A percentile compares a stretch with the other conserved stretches of the same genome.
Conservation (phyloP, 2,113 vertebrate species). For the Natator depressus region DNA sequence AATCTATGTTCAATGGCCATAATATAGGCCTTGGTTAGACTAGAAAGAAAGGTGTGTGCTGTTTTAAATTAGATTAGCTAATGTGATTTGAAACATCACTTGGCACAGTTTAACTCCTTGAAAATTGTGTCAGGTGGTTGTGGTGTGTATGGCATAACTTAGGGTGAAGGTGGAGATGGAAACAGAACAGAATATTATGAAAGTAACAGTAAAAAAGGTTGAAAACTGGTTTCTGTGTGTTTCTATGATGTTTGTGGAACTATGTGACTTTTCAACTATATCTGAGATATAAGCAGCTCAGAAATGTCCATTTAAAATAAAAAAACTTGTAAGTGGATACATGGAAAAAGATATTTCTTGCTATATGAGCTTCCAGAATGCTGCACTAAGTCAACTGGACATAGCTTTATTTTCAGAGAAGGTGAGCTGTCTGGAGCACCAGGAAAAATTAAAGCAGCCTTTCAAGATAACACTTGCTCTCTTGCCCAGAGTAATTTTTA, state of each 20-base stretch:
- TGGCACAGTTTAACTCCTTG: neutral
- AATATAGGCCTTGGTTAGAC: rapidly evolving
- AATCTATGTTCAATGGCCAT: rapidly evolving
- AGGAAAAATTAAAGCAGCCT: neutral
- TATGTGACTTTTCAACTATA: neutral
- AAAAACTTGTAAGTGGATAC: neutral
- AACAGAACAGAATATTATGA: neutral
- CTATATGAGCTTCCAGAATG: neutral
- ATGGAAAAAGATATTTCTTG: neutral
- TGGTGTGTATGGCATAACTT: neutral
- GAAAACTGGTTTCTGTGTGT: neutral
- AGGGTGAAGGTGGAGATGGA: neutral
- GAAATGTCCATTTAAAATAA: neutral
- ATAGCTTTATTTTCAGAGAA: neutral
- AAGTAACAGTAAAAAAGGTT: neutral
- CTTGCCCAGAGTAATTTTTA: neutral
- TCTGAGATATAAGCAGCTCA: neutral
- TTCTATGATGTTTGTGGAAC: neutral
- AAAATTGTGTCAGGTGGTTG: neutral
- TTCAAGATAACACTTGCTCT: neutral
- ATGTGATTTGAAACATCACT: neutral
- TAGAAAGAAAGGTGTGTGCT: rapidly evolving
- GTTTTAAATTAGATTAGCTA: neutral
- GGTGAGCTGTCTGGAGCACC: neutral
- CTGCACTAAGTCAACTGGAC: neutral